A percentile compares a stretch with the other conserved stretches of the same genome.
Evolutionary conservation across 2,797 vertebrate genomes (phyloP).

Genomic region (Sciaenops ocellatus): DNA sequence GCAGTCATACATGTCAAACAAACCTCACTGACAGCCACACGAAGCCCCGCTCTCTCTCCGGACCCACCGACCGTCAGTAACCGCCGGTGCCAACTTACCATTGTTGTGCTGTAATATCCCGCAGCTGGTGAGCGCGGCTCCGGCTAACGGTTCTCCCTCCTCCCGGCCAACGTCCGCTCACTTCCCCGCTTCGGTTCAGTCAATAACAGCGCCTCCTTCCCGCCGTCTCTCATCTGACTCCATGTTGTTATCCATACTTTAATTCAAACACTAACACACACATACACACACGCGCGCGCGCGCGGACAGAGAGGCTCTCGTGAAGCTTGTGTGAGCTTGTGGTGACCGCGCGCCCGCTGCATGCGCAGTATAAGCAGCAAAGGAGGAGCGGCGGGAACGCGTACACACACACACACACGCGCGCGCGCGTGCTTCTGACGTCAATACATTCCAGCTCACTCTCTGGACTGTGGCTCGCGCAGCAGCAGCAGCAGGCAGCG

Average conservation of each 20-base stretch:
- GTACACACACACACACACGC: no score
- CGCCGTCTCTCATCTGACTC: constrained; percentile 21
- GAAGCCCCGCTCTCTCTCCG: no score
- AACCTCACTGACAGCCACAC: constrained; percentile 4
- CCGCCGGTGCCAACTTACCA: constrained; percentile 67
- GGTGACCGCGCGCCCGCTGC: constrained; percentile 14
- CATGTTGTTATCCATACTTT: constrained; percentile 54
- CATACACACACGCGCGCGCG: no score
- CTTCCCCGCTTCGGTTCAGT: constrained; percentile 27
- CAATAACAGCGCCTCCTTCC: constrained; percentile 12
- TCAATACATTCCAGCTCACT: constrained; percentile 81
- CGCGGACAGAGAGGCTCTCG: no score
- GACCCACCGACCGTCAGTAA: not conserved
- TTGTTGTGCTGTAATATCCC: constrained; percentile 54
- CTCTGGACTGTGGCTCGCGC: constrained; percentile 35
- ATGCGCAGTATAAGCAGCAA: no score
- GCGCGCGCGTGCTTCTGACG: constrained; percentile 76
- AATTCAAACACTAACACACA: no score
- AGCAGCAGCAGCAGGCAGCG: constrained; percentile 30
- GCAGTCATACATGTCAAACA: constrained; percentile 29
- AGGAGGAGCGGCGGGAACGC: not conserved
- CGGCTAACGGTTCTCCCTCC: not conserved
- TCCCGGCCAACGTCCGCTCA: constrained; percentile 1
- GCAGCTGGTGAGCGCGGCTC: constrained; percentile 26
- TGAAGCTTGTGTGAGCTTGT: no score